These are phyloP conservation scores for Callosobruchus maculatus DNA, from an alignment of 2,888 invertebrate species.

Conservation along the genomic window DNA sequence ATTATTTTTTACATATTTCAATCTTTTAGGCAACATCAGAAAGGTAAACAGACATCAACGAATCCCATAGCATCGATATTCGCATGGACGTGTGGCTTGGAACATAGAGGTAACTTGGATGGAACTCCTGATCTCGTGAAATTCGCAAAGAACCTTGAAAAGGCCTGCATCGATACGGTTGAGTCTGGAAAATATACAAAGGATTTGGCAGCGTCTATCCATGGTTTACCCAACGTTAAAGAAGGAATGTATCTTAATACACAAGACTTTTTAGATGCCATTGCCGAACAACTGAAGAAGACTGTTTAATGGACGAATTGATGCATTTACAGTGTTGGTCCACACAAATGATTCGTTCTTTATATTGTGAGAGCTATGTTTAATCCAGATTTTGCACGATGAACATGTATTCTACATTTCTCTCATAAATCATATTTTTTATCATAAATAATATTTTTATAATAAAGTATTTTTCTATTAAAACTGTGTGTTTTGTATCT, in stretches of 20 bases:
- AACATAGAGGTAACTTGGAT: constrained; percentile 80
- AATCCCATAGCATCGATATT: constrained; percentile 90
- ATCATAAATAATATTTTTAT: not conserved
- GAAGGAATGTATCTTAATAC: constrained; percentile 81
- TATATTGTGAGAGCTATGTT: too few species aligned
- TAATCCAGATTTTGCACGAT: too few species aligned
- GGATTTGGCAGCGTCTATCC: constrained; percentile 77
- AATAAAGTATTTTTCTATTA: not conserved
- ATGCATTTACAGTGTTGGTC: too few species aligned
- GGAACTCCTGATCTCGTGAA: constrained; percentile 67
- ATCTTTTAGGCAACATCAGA: constrained; percentile 73
- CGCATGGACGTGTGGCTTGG: constrained; percentile 84
- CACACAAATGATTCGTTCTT: too few species aligned
- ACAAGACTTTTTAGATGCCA: constrained; percentile 80
- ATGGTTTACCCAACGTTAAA: constrained; percentile 77
- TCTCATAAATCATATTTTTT: too few species aligned
- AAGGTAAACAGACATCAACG: constrained; percentile 82
- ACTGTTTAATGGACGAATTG: constrained; percentile 1
- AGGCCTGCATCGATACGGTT: constrained; percentile 79
- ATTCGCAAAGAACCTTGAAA: constrained; percentile 71
- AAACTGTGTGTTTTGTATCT: not conserved
- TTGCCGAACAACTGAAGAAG: constrained; percentile 66
- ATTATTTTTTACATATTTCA: constrained; percentile 23
- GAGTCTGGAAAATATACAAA: constrained; percentile 85
- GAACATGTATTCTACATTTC: too few species aligned